phyloP scores from a whole-genome alignment of 2,797 vertebrate species.

The Spinus pinus region DNA sequence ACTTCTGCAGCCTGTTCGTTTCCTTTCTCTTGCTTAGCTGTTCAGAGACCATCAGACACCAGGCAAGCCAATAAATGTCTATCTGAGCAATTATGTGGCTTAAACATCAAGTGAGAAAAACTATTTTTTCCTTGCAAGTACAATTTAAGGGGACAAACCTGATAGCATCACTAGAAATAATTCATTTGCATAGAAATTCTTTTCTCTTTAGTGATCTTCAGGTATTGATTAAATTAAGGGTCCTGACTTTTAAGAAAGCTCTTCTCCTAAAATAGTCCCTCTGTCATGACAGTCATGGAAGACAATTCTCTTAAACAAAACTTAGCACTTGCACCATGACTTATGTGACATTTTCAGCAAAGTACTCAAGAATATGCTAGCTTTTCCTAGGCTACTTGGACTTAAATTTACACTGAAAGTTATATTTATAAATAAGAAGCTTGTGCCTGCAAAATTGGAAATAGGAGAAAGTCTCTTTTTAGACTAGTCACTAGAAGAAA shows the following conservation, averaged over 20 bases:
- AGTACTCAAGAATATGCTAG: background rate
- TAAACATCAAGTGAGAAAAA: background rate
- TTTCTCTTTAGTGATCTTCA: background rate
- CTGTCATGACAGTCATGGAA: background rate
- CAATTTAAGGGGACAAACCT: background rate
- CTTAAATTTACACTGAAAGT: background rate
- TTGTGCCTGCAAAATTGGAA: background rate
- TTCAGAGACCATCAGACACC: slow-evolving; percentile 39
- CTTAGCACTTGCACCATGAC: background rate
- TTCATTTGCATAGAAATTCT: background rate
- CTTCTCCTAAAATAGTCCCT: background rate
- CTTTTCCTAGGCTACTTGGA: background rate
- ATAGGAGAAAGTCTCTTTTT: background rate
- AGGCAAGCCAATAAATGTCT: slow-evolving; percentile 4
- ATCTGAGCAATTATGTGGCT: background rate
- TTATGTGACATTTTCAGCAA: background rate
- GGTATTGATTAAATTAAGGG: background rate
- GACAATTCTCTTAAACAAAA: background rate
- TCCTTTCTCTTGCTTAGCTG: slow-evolving; percentile 42
- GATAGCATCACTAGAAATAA: background rate
- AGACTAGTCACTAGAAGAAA: background rate
- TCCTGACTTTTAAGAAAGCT: background rate
- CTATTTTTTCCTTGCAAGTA: background rate
- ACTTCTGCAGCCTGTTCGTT: slow-evolving; percentile 55
- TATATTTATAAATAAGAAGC: background rate